These are phyloP conservation scores for Pseudolaguvia tuberculata DNA, from an alignment of 2,113 vertebrate species.

Conservation along the genomic window DNA sequence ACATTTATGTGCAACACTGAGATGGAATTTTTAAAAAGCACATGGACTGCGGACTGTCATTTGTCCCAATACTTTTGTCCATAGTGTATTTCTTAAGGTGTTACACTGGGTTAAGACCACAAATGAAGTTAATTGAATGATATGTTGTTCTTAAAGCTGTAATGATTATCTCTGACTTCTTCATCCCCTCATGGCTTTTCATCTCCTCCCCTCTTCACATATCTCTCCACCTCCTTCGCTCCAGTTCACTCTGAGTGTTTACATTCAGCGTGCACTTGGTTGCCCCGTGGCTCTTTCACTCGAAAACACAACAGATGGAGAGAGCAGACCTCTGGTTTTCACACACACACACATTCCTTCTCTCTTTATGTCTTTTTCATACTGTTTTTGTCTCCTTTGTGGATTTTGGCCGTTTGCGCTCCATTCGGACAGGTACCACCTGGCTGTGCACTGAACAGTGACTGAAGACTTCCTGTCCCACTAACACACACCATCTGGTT, in stretches of 20 bases:
- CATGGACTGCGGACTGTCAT: no score
- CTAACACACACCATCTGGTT: slow-evolving; percentile 6
- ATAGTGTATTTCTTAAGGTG: neutral
- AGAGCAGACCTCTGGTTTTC: slow-evolving; percentile 41
- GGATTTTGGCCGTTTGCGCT: slow-evolving; percentile 13
- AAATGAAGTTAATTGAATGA: neutral
- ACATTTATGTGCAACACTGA: no score
- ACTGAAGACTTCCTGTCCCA: slow-evolving; percentile 26
- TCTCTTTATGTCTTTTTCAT: slow-evolving; percentile 22
- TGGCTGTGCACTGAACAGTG: slow-evolving; percentile 25
- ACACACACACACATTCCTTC: neutral
- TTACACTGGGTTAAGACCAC: neutral
- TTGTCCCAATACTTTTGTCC: no score
- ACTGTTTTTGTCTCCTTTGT: slow-evolving; percentile 23
- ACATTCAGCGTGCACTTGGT: slow-evolving; percentile 44
- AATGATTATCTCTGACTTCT: neutral
- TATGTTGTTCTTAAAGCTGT: slow-evolving; percentile 7
- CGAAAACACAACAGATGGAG: slow-evolving; percentile 47
- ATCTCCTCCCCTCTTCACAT: slow-evolving; percentile 13
- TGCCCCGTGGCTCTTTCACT: slow-evolving; percentile 35
- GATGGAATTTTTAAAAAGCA: no score
- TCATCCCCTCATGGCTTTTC: neutral
- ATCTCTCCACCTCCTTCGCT: slow-evolving; percentile 21
- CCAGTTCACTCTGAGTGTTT: slow-evolving; percentile 37
- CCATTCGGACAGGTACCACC: slow-evolving; percentile 23